Percentiles rank a stretch among this genome's conserved stretches.
These are phyloP conservation scores for Acropternis orthonyx DNA, from an alignment of 2,797 vertebrate species.

Conservation along the genomic window DNA sequence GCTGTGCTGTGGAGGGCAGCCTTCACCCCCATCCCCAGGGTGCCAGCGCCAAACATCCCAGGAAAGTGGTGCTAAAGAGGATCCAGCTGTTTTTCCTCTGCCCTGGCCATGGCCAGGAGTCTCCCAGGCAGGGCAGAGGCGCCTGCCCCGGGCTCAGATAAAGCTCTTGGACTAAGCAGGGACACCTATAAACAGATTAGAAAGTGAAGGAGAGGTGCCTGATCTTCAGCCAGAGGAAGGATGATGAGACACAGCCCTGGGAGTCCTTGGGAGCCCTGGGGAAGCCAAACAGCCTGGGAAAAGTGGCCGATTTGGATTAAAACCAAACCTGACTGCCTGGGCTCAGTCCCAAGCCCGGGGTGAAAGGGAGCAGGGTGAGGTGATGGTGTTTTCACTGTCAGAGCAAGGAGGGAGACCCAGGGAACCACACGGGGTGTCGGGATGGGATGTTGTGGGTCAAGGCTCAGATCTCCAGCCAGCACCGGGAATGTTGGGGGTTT, in stretches of 20 bases:
- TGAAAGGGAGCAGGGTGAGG: neutral
- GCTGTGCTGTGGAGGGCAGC: neutral
- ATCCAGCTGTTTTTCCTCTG: neutral
- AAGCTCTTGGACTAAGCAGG: slow-evolving; percentile 4
- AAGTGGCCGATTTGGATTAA: neutral
- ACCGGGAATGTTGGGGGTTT: rapidly evolving
- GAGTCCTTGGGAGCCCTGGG: neutral
- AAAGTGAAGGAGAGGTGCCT: slow-evolving; percentile 61
- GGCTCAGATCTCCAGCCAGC: rapidly evolving
- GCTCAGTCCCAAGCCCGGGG: neutral
- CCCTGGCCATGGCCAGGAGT: neutral
- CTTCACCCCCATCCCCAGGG: neutral
- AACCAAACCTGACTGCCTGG: neutral
- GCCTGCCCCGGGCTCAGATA: neutral
- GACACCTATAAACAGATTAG: slow-evolving; percentile 63
- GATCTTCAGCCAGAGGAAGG: neutral
- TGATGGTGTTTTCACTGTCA: rapidly evolving
- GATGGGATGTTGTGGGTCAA: rapidly evolving
- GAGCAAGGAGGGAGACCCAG: neutral
- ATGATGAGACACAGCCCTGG: neutral
- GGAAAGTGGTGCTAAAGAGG: rapidly evolving
- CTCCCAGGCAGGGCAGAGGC: neutral
- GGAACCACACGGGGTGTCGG: neutral
- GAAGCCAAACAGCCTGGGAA: neutral
- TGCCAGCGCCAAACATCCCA: neutral